Base-by-base conservation (phyloP, 2,888 invertebrate species). In the Dimorphilus gyrociliatus region DNA sequence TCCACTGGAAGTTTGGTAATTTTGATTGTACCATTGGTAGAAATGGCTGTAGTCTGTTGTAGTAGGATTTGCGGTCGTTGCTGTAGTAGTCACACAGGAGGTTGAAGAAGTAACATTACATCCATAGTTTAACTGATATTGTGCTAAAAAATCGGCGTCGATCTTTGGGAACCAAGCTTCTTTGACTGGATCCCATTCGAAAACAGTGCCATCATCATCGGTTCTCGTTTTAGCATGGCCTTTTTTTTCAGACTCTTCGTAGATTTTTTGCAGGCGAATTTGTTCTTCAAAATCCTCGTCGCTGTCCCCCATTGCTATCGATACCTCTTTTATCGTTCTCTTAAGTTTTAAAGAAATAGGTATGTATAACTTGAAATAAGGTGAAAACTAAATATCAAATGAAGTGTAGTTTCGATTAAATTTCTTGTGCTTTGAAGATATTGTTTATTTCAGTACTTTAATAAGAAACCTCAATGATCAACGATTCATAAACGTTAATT, bases 111-210 rank as follows among this genome's bases (percentile, higher is more conserved):
- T 3, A 14, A 27, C 19, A 12, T 30, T 23, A 12, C 5, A 30
- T 4, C 66, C 67, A 64, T 94, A 94, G 51, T 72, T 84, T 74
- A 92, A 78, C 65, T 94, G 90, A 67, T 97, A 97, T 33, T 72
- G 72, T 1, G 92, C 94, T 67, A 94, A 72, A 53, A 94, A 94
- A 48, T 94, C 85, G 50, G 88, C 88, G 66, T 90, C 85, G 38
- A 94, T 74, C 70, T 84, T 85, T 1, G 92, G 92, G 64, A 92
- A 80, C 90, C 92, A 97, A 3, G 88, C 90, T 51, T 74, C 78
- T 58, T 81, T 88, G 23, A 74, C 73, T 16, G 69, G 69, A 64
- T 94, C 88, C 85, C 86, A 94, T 53, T 90, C 79, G 60, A 74
- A 86, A 38, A 77, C 76, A 0, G 77, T 76, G 1, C 88, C 90